Conservation (phyloP, 2,113 vertebrate genomes). For the Bungarus multicinctus region DNA sequence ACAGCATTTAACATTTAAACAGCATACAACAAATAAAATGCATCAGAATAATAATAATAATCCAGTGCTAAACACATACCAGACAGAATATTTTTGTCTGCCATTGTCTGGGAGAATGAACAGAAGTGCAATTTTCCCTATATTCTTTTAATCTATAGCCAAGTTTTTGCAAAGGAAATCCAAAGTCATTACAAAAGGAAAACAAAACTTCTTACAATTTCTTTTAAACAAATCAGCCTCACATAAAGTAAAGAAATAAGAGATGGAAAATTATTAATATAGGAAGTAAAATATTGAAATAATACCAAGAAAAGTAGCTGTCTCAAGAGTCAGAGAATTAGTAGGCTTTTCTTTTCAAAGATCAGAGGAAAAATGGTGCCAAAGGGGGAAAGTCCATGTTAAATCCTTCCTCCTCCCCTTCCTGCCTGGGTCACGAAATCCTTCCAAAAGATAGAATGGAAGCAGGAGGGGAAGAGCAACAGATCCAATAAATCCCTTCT, state of each 20-base stretch:
- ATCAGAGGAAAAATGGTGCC: neutral
- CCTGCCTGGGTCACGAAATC: neutral
- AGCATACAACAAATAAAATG: neutral
- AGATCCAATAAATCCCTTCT: neutral
- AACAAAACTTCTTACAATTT: neutral
- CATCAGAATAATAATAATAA: neutral
- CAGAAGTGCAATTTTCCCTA: neutral
- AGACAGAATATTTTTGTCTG: neutral
- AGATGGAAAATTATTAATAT: neutral
- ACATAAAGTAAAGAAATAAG: neutral
- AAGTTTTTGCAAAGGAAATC: neutral
- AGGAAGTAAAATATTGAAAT: neutral
- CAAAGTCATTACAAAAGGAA: neutral
- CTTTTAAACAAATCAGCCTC: neutral
- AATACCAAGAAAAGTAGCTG: neutral
- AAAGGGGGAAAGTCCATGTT: neutral
- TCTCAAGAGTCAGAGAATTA: neutral
- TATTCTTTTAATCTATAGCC: neutral
- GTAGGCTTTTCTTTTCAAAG: neutral
- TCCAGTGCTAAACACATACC: neutral
- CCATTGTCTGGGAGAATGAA: neutral
- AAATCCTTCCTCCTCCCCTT: neutral
- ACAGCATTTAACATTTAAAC: neutral
- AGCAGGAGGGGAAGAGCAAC: neutral
- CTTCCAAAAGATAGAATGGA: neutral